Evolutionary conservation across 1,140 invertebrate species (phyloP).

Genomic region (Drosophila pallidifrons): DNA sequence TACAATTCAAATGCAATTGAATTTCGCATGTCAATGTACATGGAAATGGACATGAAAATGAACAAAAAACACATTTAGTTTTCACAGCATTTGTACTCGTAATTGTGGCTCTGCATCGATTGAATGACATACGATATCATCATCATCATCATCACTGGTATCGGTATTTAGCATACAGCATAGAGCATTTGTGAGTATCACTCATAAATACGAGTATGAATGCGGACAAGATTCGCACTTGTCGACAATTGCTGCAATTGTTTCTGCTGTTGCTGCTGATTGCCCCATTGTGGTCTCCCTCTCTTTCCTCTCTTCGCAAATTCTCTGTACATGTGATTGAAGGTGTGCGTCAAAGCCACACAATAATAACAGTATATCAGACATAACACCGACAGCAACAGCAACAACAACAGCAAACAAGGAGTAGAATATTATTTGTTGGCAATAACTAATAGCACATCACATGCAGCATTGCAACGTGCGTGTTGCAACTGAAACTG

Average conservation of each 20-base stretch:
- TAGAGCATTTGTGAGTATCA: slow-evolving; percentile 29
- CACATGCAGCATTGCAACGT: slow-evolving; percentile 30
- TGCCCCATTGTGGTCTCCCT: slow-evolving; percentile 66
- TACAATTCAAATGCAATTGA: background rate
- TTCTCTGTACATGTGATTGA: background rate
- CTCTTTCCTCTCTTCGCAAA: background rate
- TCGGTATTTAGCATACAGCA: background rate
- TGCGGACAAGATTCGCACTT: slow-evolving; percentile 57
- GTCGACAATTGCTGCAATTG: slow-evolving; percentile 65
- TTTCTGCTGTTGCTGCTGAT: slow-evolving; percentile 65
- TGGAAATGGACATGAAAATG: slow-evolving; percentile 23
- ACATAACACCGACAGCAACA: slow-evolving; percentile 9
- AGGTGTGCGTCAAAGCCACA: slow-evolving; percentile 25
- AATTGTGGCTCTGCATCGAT: slow-evolving; percentile 17
- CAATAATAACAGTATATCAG: slow-evolving; percentile 60
- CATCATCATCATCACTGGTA: background rate
- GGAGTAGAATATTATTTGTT: slow-evolving; percentile 67
- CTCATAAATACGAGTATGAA: slow-evolving; percentile 63
- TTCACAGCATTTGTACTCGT: background rate
- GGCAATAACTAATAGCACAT: slow-evolving; percentile 49
- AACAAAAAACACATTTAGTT: slow-evolving; percentile 25
- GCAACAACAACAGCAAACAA: slow-evolving; percentile 31
- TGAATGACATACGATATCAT: slow-evolving; percentile 27
- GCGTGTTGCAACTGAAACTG: slow-evolving; percentile 18
- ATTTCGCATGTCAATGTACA: slow-evolving; percentile 12